Conservation (phyloP, 2,888 invertebrate species). For the Cephus pygmeus region DNA sequence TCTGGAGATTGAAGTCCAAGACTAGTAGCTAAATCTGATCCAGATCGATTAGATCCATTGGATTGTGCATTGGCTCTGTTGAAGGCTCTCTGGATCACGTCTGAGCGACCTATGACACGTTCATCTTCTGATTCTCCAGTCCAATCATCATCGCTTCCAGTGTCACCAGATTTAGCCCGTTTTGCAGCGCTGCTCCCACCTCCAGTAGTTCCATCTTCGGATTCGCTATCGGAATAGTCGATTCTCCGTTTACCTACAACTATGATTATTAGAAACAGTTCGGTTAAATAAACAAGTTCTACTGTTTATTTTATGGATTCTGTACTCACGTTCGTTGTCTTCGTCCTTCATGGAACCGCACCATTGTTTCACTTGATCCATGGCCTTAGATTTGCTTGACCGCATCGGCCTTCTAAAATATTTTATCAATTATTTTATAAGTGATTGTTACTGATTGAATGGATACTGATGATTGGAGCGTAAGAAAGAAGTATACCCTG, state of each 20-base stretch:
- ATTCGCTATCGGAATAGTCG: conserved; percentile 67
- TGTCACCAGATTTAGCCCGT: conserved; percentile 69
- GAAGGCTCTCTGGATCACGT: conserved; percentile 62
- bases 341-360: conserved; percentile 76
- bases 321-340: conserved; percentile 60
- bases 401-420: conserved; percentile 74
- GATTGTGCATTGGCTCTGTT: conserved; percentile 58
- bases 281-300: conserved; percentile 1
- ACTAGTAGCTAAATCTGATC: conserved; percentile 70
- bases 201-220: conserved; percentile 59
- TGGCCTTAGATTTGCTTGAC: conserved; percentile 83
- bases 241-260: conserved; percentile 66
- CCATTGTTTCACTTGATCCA: conserved; percentile 88
- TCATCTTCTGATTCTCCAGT: conserved; percentile 67
- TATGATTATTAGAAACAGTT: conserved; percentile 21
- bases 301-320: background rate
- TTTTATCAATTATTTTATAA: background rate
- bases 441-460: background rate
- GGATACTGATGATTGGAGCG: background rate
- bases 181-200: conserved; percentile 66
- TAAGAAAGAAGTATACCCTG: conserved; percentile 40
- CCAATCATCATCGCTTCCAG: conserved; percentile 67
- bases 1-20: conserved; percentile 64
- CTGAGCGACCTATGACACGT: conserved; percentile 55
- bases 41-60: conserved; percentile 65